Evolutionary conservation across 2,113 vertebrate genomes (phyloP), one percentile per base, ranked within the genome.

Genomic region (Gymnogyps californianus): DNA sequence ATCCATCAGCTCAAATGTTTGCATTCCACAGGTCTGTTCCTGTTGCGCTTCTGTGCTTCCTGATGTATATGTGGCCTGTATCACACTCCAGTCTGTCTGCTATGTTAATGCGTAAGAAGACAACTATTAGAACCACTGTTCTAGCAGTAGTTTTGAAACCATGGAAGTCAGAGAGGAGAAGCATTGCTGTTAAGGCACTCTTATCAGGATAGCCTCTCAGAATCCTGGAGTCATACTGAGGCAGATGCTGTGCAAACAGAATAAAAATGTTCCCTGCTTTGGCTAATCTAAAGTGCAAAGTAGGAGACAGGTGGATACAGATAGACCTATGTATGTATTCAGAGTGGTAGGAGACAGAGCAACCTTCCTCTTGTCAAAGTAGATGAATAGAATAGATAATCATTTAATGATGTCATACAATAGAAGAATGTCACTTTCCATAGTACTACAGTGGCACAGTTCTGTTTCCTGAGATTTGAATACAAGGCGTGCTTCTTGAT

Each of bases 21-120:
- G n/a, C 20, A 22, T 57, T 55, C 34, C 13, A 25, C 54, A 65
- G 29, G 15, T 46, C 32, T 69, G n/a, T 51, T 92, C 31, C 25
- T 65, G 22, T 70, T 90, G 15, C 6, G 11, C 26, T 78, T 82
- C 32, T 21, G 26, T 10, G 40, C 46, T 78, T 90, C 20, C 20
- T 89, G 34, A 34, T 76, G 8, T 5, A 49, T 34, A 29, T 1
- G 3, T 92, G 38, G 9, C 16, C 34, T 57, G 15, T 62, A 11
- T 79, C 3, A 1, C 0, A 0, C 9, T 54, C 19, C 2, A 1
- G 24, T 57, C 47, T 67, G 13, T 61, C 62, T 65, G n/a, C 51
- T 82, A 7, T 0, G 0, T 47, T 70, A 42, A 19, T 24, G 22
- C n/a, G 21, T 46, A 69, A 40, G 67, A 77, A 54, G 9, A 75